These are phyloP conservation scores for Macropis europaea DNA, from an alignment of 2,888 invertebrate species.

Conservation along the genomic window DNA sequence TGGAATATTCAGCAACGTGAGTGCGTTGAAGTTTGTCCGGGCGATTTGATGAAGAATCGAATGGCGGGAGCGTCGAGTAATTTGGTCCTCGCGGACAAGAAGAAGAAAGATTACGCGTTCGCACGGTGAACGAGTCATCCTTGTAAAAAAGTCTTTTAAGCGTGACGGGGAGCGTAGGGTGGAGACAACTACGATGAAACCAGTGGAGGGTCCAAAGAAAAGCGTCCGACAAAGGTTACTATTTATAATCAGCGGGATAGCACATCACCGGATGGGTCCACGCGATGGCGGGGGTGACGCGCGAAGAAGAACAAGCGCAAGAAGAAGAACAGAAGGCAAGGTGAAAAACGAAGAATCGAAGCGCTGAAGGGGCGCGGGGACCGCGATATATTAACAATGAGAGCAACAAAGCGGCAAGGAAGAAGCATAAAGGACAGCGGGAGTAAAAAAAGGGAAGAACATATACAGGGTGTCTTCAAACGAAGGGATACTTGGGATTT, in stretches of 20 bases:
- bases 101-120: slow-evolving; percentile 29
- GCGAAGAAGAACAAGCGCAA: slow-evolving; percentile 14
- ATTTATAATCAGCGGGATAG: slow-evolving; percentile 74
- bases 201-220: slow-evolving; percentile 69
- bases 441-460: slow-evolving; percentile 38
- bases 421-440: slow-evolving; percentile 64
- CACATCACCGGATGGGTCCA: slow-evolving; percentile 57
- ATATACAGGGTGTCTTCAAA: too few relatives aligned
- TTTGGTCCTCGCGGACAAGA: not conserved
- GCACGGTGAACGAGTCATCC: slow-evolving; percentile 23
- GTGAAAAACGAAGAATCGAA: slow-evolving; percentile 40
- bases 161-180: slow-evolving; percentile 16
- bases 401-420: slow-evolving; percentile 70
- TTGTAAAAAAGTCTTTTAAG: slow-evolving; percentile 22
- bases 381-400: slow-evolving; percentile 76
- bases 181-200: slow-evolving; percentile 60
- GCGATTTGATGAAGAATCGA: too few relatives aligned
- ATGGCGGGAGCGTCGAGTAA: not conserved
- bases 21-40: too few relatives aligned
- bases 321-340: slow-evolving; percentile 36
- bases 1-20: too few relatives aligned
- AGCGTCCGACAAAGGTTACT: slow-evolving; percentile 77
- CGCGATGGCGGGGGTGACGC: slow-evolving; percentile 59
- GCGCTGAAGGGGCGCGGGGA: slow-evolving; percentile 45
- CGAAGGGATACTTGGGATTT: too few relatives aligned